Conservation (phyloP, 2,888 invertebrate species). For the Hyposoter didymator region DNA sequence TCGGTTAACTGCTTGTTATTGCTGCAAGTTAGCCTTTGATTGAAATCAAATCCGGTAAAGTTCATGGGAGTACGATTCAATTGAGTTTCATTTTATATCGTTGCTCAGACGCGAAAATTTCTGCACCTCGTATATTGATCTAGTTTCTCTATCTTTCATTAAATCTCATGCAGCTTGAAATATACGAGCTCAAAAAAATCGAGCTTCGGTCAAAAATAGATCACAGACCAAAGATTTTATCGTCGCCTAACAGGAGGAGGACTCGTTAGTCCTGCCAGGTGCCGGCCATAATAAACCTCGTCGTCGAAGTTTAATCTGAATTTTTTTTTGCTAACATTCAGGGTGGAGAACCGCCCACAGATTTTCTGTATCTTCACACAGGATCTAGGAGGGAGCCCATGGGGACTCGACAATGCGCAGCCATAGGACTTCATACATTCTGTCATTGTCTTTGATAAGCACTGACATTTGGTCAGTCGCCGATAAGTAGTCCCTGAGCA, state of each 20-base stretch:
- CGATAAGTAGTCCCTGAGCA: neutral
- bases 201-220: neutral
- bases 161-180: neutral
- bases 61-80: neutral
- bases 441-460: too few species aligned
- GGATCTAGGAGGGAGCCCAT: conserved; percentile 12
- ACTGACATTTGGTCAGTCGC: neutral
- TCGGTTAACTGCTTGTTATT: conserved; percentile 78
- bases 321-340: conserved; percentile 21
- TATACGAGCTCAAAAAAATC: neutral
- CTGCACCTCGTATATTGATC: neutral
- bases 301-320: conserved; percentile 27
- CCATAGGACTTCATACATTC: neutral
- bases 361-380: conserved; percentile 43
- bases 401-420: neutral
- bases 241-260: neutral
- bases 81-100: neutral
- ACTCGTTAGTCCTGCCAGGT: conserved; percentile 21
- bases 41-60: conserved; percentile 73
- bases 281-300: conserved; percentile 13
- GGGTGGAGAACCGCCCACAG: neutral
- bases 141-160: neutral
- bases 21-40: conserved; percentile 75
- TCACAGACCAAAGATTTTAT: too few species aligned
- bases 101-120: neutral